Percentiles rank a stretch among this genome's conserved stretches.
Evolutionary conservation across 2,113 vertebrate species (phyloP).

Genomic region (Gobiocypris rarus): DNA sequence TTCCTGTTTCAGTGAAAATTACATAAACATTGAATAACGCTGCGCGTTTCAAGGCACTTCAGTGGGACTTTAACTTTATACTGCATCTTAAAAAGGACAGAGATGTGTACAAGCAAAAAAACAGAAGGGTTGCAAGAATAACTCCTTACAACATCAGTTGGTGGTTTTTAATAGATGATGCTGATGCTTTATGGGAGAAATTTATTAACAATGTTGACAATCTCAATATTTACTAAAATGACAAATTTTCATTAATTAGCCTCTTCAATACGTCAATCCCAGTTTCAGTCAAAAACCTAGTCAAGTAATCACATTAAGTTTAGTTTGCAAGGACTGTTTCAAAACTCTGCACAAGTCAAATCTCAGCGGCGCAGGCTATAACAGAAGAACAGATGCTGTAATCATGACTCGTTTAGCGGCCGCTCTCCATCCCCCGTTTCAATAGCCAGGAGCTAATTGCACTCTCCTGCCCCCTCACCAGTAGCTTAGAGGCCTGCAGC

Average conservation of each 20-base stretch:
- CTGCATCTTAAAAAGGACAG: not conserved
- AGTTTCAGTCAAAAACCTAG: not conserved
- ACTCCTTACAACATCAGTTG: not conserved
- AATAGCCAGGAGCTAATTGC: constrained; percentile 38
- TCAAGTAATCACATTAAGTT: not conserved
- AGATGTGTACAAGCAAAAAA: not conserved
- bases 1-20: too few species aligned
- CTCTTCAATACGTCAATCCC: not conserved
- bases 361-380: not conserved
- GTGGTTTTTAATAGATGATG: not conserved
- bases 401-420: constrained; percentile 4
- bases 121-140: not conserved
- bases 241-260: not conserved
- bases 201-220: too few species aligned
- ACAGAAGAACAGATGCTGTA: constrained; percentile 20
- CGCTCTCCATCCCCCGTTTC: not conserved
- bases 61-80: not conserved
- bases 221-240: too few species aligned
- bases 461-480: constrained; percentile 9
- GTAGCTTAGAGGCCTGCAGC: not conserved
- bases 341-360: not conserved
- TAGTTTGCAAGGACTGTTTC: not conserved
- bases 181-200: too few species aligned
- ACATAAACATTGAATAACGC: too few species aligned
- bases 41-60: too few species aligned